phyloP scores from a whole-genome alignment of 2,888 invertebrate genomes.

The Labia minor region DNA sequence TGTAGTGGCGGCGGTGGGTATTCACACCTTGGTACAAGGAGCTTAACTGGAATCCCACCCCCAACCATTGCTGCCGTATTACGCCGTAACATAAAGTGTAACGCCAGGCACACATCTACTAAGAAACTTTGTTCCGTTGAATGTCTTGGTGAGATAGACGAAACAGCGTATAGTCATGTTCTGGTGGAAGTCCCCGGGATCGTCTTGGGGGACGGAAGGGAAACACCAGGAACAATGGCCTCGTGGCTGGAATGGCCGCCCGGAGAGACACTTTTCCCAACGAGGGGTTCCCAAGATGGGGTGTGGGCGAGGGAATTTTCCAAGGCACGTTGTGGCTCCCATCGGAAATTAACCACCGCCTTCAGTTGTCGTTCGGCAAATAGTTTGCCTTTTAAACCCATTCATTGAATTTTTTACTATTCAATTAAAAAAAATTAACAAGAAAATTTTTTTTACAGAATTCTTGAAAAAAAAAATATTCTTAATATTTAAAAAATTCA shows the following conservation, averaged over 20 bases:
- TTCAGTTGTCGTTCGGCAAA: background rate
- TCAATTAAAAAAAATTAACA: background rate
- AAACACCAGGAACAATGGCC: background rate
- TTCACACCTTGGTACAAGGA: background rate
- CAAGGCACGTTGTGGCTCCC: background rate
- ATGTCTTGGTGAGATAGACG: background rate
- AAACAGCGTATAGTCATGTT: background rate
- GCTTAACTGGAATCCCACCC: constrained; percentile 4
- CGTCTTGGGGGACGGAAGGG: too few relatives aligned
- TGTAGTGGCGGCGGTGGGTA: background rate
- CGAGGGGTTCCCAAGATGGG: too few relatives aligned
- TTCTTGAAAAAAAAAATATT: too few relatives aligned
- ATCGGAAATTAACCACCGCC: constrained; percentile 1
- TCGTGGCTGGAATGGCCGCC: background rate
- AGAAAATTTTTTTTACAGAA: background rate
- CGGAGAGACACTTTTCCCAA: too few relatives aligned
- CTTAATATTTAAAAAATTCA: too few relatives aligned
- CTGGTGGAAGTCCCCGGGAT: background rate
- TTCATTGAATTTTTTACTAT: background rate
- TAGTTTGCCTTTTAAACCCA: background rate
- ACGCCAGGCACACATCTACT: background rate
- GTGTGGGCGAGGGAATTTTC: too few relatives aligned
- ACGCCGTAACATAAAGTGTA: too few relatives aligned
- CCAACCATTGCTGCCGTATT: background rate
- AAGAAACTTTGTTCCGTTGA: background rate